Percentiles rank a stretch among this genome's conserved stretches.
Conservation (phyloP, 2,888 invertebrate genomes). For the Xestia sexstrigata region DNA sequence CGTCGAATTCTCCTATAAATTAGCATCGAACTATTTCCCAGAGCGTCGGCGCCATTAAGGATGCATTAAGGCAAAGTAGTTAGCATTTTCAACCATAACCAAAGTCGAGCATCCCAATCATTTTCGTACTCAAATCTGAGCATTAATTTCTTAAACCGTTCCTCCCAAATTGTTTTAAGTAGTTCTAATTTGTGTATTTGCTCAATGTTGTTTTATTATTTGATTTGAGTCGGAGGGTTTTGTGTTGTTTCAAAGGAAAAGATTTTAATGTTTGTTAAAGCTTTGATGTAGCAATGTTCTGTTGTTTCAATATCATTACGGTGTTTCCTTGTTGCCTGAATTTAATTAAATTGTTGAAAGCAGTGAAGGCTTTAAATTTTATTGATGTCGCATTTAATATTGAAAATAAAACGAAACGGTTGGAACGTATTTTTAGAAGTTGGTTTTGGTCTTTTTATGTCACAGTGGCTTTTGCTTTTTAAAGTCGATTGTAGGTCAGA, state of each 20-base stretch:
- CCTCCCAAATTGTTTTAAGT: constrained; percentile 24
- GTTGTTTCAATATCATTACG: constrained; percentile 33
- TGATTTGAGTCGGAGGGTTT: constrained; percentile 21
- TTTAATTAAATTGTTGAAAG: constrained; percentile 42
- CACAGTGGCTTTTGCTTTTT: background rate
- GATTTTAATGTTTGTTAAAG: constrained; percentile 27
- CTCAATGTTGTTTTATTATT: constrained; percentile 38
- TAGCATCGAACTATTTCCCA: constrained; percentile 33
- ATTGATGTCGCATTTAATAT: constrained; percentile 19
- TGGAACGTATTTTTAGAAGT: background rate
- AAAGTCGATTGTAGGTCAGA: constrained; percentile 2
- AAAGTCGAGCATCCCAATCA: constrained; percentile 16
- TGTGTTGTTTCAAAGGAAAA: constrained; percentile 40
- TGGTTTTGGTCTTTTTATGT: background rate
- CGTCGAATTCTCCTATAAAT: constrained; percentile 37
- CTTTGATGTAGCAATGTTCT: constrained; percentile 45
- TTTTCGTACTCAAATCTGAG: background rate
- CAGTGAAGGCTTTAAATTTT: constrained; percentile 2
- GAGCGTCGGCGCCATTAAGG: constrained; percentile 30
- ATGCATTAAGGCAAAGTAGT: constrained; percentile 43
- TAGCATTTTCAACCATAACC: constrained; percentile 24
- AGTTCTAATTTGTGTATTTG: constrained; percentile 32
- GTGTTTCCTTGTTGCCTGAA: constrained; percentile 35
- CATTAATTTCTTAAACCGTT: constrained; percentile 23
- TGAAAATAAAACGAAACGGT: background rate